These are phyloP conservation scores for Hemicentrotus pulcherrimus DNA, from an alignment of 35 echinoderm and acorn worm genomes.

Conservation along the genomic window DNA sequence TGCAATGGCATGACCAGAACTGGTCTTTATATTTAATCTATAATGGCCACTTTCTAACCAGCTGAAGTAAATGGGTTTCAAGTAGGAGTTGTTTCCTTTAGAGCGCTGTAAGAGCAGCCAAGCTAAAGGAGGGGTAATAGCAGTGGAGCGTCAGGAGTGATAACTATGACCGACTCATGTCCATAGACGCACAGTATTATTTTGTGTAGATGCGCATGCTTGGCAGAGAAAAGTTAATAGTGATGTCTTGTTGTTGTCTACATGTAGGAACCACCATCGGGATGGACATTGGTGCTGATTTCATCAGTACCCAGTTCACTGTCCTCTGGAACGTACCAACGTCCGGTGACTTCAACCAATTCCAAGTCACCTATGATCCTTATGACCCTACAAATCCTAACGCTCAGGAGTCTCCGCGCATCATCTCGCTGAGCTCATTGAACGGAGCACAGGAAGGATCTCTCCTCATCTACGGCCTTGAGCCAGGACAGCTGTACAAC, in stretches of 20 bases:
- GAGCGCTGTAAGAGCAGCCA: too few species aligned
- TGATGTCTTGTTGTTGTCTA: not conserved
- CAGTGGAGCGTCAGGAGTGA: too few species aligned
- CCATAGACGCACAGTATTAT: too few species aligned
- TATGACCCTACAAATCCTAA: not conserved
- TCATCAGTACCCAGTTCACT: not conserved
- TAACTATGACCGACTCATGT: too few species aligned
- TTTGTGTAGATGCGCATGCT: too few species aligned
- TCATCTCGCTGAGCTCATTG: conserved; percentile 8
- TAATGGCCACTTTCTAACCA: too few species aligned
- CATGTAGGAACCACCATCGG: not conserved
- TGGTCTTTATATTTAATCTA: too few species aligned
- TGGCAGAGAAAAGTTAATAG: not conserved
- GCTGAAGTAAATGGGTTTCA: too few species aligned
- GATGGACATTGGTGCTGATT: not conserved
- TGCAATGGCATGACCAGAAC: too few species aligned
- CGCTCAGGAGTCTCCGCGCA: not conserved
- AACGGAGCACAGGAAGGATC: not conserved
- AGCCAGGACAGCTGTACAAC: not conserved
- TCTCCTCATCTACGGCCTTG: not conserved
- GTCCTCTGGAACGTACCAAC: not conserved
- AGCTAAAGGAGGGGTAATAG: too few species aligned
- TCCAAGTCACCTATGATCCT: not conserved
- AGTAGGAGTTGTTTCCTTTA: too few species aligned
- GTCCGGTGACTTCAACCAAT: conserved; percentile 20